Evolutionary conservation across 2,113 vertebrate species (phyloP), one percentile per base, ranked within the genome.

Genomic region (Trematocara unimaculatum): DNA sequence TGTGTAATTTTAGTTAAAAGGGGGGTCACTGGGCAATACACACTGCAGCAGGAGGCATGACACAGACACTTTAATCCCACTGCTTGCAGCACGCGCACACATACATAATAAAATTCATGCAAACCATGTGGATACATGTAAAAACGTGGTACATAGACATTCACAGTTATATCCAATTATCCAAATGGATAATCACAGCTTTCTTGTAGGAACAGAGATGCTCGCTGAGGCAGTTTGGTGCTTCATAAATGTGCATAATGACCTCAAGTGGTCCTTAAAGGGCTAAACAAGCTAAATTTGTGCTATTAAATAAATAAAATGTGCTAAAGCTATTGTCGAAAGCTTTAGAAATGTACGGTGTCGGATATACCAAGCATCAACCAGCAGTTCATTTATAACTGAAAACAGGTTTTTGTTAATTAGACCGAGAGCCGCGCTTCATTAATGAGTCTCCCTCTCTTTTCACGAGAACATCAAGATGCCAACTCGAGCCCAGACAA

Each of bases 1-100:
- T 1, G 70, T 31, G 23, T 49, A 31, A 5, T 72, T 4, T 45
- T 23, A 31, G 42, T 31, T 77, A 49, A 29, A 7, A 3, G 17
- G 5, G 5, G 0, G 0, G 2, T 31, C 70, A 17, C 40, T 18
- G n/a, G n/a, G 29, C 56, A 18, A 29, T 23, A 70, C 18, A 15
- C 23, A 45, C 17, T 0, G 3, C 11, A 70, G 81, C 31, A 18
- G 70, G 23, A 29, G 70, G 47, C 23, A 12, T 47, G 42, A 77
- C 72, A 77, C 2, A 77, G 72, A 77, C 45, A n/a, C 72, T 51
- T 77, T 31, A 77, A 77, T 8, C 72, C 72, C 64, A 8, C 64
- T 23, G 64, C 35, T 77, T 35, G 20, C 5, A n/a, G n/a, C 31
- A 64, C n/a, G 1, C 8, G 40, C 20, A 45, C 54, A 29, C 15